phyloP scores from a whole-genome alignment of 2,113 vertebrate genomes.

The Pterocles burchelli region DNA sequence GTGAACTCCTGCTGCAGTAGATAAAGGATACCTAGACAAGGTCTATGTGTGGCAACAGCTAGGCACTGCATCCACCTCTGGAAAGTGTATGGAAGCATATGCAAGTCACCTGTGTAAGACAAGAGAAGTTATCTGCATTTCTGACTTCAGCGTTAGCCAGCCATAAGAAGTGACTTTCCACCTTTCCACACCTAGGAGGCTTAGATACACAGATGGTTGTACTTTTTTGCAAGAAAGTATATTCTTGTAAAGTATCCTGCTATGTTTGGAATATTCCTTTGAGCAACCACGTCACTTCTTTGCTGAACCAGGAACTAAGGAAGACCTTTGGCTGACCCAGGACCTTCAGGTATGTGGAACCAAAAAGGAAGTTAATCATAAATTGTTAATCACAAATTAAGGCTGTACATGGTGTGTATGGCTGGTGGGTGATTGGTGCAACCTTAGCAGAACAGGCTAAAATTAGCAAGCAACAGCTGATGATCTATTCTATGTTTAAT shows the following conservation, averaged over 20 bases:
- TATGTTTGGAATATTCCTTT: not conserved
- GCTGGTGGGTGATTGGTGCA: not conserved
- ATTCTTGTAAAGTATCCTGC: not conserved
- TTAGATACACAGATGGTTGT: not conserved
- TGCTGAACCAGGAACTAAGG: not conserved
- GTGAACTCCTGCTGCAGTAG: not conserved
- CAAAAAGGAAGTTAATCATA: not conserved
- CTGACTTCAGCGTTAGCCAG: not conserved
- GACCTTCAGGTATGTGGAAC: not conserved
- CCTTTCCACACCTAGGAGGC: not conserved
- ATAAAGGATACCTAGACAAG: not conserved
- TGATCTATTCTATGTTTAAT: not conserved
- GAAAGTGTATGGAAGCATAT: not conserved
- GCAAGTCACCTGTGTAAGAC: not conserved
- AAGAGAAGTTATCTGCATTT: not conserved
- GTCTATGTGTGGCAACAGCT: not conserved
- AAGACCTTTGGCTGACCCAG: accelerated
- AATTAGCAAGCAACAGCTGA: not conserved
- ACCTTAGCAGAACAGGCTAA: not conserved
- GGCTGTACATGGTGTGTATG: too few species aligned
- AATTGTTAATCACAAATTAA: not conserved
- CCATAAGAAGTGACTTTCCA: not conserved
- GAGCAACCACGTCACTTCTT: not conserved
- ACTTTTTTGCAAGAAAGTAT: not conserved
- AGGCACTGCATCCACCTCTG: too few species aligned